Evolutionary conservation across 2,797 vertebrate genomes (phyloP).

Genomic region (Prionace glauca): DNA sequence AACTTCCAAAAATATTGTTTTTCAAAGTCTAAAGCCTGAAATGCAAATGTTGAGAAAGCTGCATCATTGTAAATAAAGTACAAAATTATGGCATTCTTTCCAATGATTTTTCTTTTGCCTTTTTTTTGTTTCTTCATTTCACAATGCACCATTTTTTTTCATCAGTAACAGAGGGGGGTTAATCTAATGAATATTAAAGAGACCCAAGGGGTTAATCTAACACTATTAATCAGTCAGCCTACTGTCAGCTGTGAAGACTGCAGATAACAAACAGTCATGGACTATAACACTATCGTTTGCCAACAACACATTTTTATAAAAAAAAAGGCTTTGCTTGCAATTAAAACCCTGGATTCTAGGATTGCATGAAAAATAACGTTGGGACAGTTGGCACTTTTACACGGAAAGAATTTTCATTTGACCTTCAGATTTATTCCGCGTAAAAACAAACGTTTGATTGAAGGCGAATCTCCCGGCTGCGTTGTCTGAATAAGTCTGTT

Average conservation of each 20-base stretch:
- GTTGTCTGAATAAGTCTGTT: neutral
- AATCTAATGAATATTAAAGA: conserved; percentile 39
- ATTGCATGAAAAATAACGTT: neutral
- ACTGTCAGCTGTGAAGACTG: conserved; percentile 36
- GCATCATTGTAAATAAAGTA: neutral
- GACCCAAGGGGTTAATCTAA: conserved; percentile 38
- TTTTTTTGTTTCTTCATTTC: neutral
- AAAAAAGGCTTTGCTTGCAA: conserved; percentile 10
- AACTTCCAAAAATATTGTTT: neutral
- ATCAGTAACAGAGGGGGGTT: conserved; percentile 24
- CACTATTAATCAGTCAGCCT: conserved; percentile 38
- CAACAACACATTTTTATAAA: neutral
- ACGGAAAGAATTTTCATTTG: neutral
- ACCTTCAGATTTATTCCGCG: conserved; percentile 9
- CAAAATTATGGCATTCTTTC: neutral
- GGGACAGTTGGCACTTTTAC: neutral
- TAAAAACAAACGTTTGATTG: conserved; percentile 7
- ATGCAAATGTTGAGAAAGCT: neutral
- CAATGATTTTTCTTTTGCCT: neutral
- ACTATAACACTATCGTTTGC: neutral
- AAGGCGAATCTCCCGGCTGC: conserved; percentile 23
- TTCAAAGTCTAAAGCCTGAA: neutral
- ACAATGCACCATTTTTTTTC: neutral
- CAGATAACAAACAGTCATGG: conserved; percentile 37
- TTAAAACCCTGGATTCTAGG: conserved; percentile 16